phyloP scores from a whole-genome alignment of 2,797 vertebrate genomes.

The Gastrophryne carolinensis region DNA sequence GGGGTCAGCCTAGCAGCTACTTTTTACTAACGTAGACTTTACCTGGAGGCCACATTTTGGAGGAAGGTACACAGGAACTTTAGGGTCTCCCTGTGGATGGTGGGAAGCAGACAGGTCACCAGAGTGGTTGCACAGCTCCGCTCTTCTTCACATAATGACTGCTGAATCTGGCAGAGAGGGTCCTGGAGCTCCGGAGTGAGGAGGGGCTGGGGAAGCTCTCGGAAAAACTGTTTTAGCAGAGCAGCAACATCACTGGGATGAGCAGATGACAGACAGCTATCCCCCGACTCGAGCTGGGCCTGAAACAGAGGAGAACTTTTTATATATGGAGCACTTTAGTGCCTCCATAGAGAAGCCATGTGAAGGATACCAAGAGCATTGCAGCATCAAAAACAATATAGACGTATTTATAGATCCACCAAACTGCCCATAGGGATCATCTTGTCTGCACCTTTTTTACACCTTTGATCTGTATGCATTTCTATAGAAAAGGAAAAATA shows the following conservation, averaged over 20 bases:
- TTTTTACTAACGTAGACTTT: not conserved
- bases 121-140: slow-evolving; percentile 53
- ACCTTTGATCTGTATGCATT: too few species aligned
- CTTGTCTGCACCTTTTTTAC: too few species aligned
- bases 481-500: too few species aligned
- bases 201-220: slow-evolving; percentile 61
- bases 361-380: too few species aligned
- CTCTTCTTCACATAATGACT: slow-evolving; percentile 26
- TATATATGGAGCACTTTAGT: too few species aligned
- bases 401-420: too few species aligned
- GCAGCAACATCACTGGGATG: slow-evolving; percentile 64
- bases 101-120: slow-evolving; percentile 60
- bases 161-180: slow-evolving; percentile 62
- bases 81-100: slow-evolving; percentile 46
- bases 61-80: slow-evolving; percentile 64
- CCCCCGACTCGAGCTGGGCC: slow-evolving; percentile 46
- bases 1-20: not conserved
- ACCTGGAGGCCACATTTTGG: slow-evolving; percentile 41
- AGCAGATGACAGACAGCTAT: slow-evolving; percentile 28
- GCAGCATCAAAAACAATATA: too few species aligned
- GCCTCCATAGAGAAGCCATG: too few species aligned
- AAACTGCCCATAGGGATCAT: too few species aligned
- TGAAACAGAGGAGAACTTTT: not conserved
- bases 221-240: slow-evolving; percentile 66
- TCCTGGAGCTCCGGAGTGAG: slow-evolving; percentile 59